Conservation (phyloP, 2,888 invertebrate genomes). For the Clostera curtula region DNA sequence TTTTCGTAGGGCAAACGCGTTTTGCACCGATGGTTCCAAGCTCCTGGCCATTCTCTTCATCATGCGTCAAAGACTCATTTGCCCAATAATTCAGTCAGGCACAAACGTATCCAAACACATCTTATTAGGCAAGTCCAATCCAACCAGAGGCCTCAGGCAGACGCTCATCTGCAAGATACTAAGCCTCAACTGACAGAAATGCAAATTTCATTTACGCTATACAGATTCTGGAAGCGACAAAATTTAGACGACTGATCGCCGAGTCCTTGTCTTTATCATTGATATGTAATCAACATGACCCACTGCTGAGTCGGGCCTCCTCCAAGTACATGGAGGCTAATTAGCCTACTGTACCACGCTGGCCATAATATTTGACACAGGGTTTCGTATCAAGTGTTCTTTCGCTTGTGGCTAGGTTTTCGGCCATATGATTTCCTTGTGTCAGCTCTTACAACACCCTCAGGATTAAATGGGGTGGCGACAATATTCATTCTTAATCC, state of each 20-base stretch:
- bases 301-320: too few relatives aligned
- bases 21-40: too few relatives aligned
- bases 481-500: too few relatives aligned
- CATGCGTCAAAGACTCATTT: slow-evolving; percentile 5
- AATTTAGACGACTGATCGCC: too few relatives aligned
- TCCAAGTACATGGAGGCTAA: too few relatives aligned
- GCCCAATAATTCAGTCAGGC: slow-evolving; percentile 3
- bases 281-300: neutral
- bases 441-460: too few relatives aligned
- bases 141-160: slow-evolving; percentile 29
- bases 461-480: too few relatives aligned
- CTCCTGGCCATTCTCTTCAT: too few relatives aligned
- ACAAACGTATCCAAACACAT: slow-evolving; percentile 8
- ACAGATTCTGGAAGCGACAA: slow-evolving; percentile 11
- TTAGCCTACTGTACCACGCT: too few relatives aligned
- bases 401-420: neutral
- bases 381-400: too few relatives aligned
- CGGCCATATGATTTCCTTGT: neutral
- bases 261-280: neutral
- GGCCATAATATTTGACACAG: too few relatives aligned
- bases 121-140: slow-evolving; percentile 17
- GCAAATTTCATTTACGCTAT: slow-evolving; percentile 33
- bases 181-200: slow-evolving; percentile 46
- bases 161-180: slow-evolving; percentile 40
- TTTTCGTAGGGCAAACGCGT: too few relatives aligned